Evolutionary conservation across 2,113 vertebrate species (phyloP).

Genomic region (Dunckerocampus dactyliophorus): DNA sequence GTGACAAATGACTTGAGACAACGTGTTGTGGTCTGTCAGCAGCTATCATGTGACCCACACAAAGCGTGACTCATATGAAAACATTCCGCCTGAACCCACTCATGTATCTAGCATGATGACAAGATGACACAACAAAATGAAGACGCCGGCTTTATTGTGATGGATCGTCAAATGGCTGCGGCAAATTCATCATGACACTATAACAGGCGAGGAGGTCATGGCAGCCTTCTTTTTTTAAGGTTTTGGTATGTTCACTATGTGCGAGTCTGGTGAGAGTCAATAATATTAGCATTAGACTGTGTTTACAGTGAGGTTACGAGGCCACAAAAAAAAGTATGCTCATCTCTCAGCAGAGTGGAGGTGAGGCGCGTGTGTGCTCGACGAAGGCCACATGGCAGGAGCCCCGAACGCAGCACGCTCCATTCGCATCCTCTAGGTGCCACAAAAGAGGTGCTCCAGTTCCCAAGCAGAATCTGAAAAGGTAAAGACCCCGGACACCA

Average conservation of each 20-base stretch:
- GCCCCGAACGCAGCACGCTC: conserved; percentile 46
- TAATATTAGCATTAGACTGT: conserved; percentile 44
- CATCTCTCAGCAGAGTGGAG: conserved; percentile 38
- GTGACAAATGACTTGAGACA: not conserved
- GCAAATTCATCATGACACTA: not conserved
- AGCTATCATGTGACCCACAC: conserved; percentile 1
- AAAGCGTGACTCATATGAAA: conserved; percentile 2
- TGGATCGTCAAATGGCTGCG: not conserved
- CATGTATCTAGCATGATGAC: not conserved
- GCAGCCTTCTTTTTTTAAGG: not conserved
- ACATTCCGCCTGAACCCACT: not conserved
- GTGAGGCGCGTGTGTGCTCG: conserved; percentile 36
- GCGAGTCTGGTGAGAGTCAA: conserved; percentile 21
- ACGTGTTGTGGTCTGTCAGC: not conserved
- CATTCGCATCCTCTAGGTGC: conserved; percentile 56
- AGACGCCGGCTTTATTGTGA: conserved; percentile 10
- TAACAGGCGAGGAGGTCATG: not conserved
- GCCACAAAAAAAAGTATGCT: conserved; percentile 36
- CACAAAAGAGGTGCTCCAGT: conserved; percentile 51
- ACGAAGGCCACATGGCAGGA: conserved; percentile 66
- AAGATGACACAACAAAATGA: conserved; percentile 15
- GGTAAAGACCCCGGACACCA: conserved; percentile 37
- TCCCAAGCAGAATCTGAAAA: conserved; percentile 68
- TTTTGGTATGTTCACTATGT: conserved; percentile 44
- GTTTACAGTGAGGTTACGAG: conserved; percentile 64